Percentiles rank a stretch among this genome's conserved stretches.
phyloP scores from a whole-genome alignment of 2,888 invertebrate genomes.

The Amphipyra tragopoginis region DNA sequence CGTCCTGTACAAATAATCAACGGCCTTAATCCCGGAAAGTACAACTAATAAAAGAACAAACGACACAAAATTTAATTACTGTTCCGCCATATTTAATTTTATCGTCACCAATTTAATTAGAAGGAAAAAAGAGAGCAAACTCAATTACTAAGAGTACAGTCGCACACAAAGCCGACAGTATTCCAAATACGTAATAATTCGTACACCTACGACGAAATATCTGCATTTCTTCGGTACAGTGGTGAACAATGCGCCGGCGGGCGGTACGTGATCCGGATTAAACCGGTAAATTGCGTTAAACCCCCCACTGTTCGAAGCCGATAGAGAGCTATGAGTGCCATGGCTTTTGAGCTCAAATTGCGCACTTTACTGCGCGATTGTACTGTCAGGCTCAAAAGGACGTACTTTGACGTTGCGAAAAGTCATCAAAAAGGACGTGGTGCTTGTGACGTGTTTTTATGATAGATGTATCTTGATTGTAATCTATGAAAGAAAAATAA shows the following conservation, averaged over 20 bases:
- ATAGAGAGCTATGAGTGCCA: conserved; percentile 66
- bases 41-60: conserved; percentile 38
- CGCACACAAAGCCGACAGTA: conserved; percentile 15
- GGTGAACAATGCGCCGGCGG: conserved; percentile 61
- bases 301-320: conserved; percentile 66
- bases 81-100: conserved; percentile 43
- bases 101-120: conserved; percentile 39
- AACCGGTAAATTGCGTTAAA: conserved; percentile 73
- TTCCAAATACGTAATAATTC: conserved; percentile 46
- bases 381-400: conserved; percentile 38
- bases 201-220: conserved; percentile 46
- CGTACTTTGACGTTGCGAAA: conserved; percentile 27
- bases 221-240: conserved; percentile 58
- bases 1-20: conserved; percentile 49
- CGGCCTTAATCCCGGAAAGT: conserved; percentile 15
- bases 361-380: conserved; percentile 60
- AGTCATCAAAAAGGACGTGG: conserved; percentile 12
- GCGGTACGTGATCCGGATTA: conserved; percentile 66
- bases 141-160: conserved; percentile 35
- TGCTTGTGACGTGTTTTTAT: background rate
- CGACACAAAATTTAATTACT: conserved; percentile 47
- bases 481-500: background rate
- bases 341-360: conserved; percentile 60
- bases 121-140: conserved; percentile 28
- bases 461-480: background rate